phyloP scores from a whole-genome alignment of 2,113 vertebrate species.

The Myrmophylax atrothorax region DNA sequence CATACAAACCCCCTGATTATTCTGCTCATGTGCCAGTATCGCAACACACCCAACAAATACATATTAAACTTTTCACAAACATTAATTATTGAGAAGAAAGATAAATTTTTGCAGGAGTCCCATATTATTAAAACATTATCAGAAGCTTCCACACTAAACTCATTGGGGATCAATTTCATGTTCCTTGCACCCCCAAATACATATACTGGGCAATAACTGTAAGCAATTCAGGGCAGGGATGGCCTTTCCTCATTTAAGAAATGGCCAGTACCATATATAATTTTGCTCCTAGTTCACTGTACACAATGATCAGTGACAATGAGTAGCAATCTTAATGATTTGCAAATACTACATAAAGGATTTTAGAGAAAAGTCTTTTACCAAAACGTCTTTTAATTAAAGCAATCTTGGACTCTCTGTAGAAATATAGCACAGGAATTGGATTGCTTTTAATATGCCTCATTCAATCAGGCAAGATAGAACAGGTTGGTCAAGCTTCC shows the following conservation, averaged over 20 bases:
- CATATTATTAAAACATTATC: constrained; percentile 17
- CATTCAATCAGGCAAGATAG: background rate
- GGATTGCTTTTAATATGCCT: background rate
- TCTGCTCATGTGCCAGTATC: background rate
- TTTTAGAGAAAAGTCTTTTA: background rate
- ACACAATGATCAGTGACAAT: background rate
- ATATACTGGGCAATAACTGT: background rate
- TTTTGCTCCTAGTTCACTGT: background rate
- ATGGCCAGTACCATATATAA: background rate
- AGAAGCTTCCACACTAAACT: background rate
- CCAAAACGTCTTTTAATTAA: background rate
- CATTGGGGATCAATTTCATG: constrained; percentile 7
- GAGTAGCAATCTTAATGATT: background rate
- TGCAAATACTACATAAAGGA: background rate
- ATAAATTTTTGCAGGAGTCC: background rate
- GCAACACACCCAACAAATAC: background rate
- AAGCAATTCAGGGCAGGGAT: background rate
- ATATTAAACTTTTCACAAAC: background rate
- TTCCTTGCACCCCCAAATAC: background rate
- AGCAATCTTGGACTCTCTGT: background rate
- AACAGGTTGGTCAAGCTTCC: background rate
- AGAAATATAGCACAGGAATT: background rate
- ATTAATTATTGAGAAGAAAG: constrained; percentile 20
- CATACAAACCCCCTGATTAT: background rate
- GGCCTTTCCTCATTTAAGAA: background rate